Evolutionary conservation across 2,888 invertebrate genomes (phyloP), one percentile per base, ranked within the genome.

Genomic region (Amphipoea lucens): DNA sequence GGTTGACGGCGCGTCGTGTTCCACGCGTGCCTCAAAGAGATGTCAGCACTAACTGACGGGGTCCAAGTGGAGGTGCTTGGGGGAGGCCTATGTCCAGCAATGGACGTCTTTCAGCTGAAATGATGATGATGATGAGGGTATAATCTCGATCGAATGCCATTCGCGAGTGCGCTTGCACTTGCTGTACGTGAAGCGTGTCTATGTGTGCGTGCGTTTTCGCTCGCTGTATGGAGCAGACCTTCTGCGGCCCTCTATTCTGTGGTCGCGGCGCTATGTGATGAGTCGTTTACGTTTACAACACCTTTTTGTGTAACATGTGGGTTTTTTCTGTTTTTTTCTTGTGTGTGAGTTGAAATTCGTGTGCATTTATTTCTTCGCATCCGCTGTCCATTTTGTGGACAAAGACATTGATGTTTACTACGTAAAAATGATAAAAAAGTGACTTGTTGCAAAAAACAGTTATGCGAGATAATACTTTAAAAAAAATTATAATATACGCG

Each of bases 191-290:
- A 40, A 57, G 3, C 5, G 9, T 36, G 14, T 4, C 7, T 36
- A 0, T 36, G 12, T 0, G 23, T 40, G 36, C 9, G 17, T 17
- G 3, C 9, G 3, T n/a, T 17, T 70, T 57, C 3, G 40, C 36
- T 51, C 1, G 54, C 70, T 40, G 40, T 40, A n/a, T 11, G 6
- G 6, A n/a, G 17, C 11, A 2, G n/a, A 20, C n/a, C 71, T 71
- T 42, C n/a, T 62, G 20, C 12, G 0, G 2, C 1, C 20, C 1
- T 71, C 20, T 62, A 42, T 0, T 42, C 2, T 20, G 6, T 62
- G n/a, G 60, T 36, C 20, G 75, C n/a, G 67, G 17, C 63, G 73
- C 77, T 69, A 82, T 81, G 68, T 79, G 87, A 78, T 86, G 79
- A 77, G 76, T 77, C 71, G 79, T 82, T 85, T 76, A 71, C 71